Evolutionary conservation across 64 coral and sea anemone genomes (phyloP).

Genomic region (Montipora foliosa): DNA sequence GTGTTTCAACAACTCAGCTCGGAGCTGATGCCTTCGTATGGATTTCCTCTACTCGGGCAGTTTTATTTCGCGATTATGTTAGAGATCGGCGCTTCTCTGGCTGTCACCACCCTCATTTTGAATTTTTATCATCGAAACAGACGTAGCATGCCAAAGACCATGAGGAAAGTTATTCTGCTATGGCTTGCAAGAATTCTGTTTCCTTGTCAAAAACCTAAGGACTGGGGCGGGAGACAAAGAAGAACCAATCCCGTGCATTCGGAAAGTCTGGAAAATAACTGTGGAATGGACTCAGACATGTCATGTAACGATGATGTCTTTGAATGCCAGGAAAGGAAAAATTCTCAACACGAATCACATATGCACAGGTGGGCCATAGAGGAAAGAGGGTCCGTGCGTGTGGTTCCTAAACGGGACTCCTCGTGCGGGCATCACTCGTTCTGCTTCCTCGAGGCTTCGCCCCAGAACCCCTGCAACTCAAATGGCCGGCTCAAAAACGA

Average conservation of each 20-base stretch:
- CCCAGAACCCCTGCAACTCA: background rate
- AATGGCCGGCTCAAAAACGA: background rate
- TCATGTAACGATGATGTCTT: background rate
- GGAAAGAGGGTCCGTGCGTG: background rate
- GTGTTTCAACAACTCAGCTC: conserved; percentile 77
- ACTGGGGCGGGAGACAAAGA: background rate
- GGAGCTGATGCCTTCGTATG: conserved; percentile 76
- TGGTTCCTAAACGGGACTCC: background rate
- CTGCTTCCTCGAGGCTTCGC: background rate
- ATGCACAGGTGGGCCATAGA: background rate
- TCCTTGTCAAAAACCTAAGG: conserved; percentile 29
- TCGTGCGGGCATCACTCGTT: background rate
- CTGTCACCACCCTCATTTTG: conserved; percentile 66
- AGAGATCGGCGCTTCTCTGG: conserved; percentile 64
- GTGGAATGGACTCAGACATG: background rate
- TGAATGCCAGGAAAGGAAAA: background rate
- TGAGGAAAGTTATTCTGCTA: conserved; percentile 72
- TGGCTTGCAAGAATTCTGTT: conserved; percentile 65
- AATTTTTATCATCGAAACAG: conserved; percentile 90
- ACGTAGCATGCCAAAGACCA: conserved; percentile 70
- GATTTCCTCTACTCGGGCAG: conserved; percentile 75
- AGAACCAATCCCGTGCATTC: background rate
- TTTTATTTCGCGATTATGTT: conserved; percentile 74
- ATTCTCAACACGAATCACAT: background rate
- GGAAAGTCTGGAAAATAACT: background rate